Evolutionary conservation across 2,888 invertebrate species (phyloP), one percentile per base, ranked within the genome.

Genomic region (Phania funesta): DNA sequence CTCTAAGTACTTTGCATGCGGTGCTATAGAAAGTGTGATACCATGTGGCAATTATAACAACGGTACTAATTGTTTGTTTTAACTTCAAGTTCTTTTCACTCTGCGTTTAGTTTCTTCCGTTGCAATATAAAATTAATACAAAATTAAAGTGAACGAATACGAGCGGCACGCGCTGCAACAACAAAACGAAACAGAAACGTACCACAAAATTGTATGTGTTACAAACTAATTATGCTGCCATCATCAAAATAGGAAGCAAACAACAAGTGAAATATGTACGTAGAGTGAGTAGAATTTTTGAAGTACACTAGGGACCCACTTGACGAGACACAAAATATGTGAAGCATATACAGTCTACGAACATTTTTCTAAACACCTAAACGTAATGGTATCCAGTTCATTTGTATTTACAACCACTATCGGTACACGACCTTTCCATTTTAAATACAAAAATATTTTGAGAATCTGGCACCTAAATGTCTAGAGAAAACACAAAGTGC

Each of bases 51-150:
- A 85, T 85, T 86, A 85, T 86, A 84, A 83, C 83, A 84, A 85
- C 81, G 84, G 85, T 84, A 84, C 85, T 86, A 86, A 86, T 86
- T 86, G 86, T 85, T 85, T 84, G 84, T 80, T 85, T 84, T 85
- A 74, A 81, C 44, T 76, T 60, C 32, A 52, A 60, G 73, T 84
- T 84, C 56, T 74, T 67, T 70, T 58, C 50, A 32, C 32, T 29
- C 41, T 13, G 9, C n/a, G 20, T 35, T 29, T 32, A 44, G 13
- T 35, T 70, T 56, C 2, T 18, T 35, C 35, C 11, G 26, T 68
- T 44, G 44, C 24, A 26, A 46, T 41, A 71, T 48, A 46, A 58
- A 46, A 48, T 48, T 35, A 3, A 7, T 32, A 29, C 11, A 46
- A 35, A 35, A 60, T 52, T 11, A 62, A 48, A 62, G 7, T 41